Base-by-base conservation (phyloP, 2,888 invertebrate genomes). In the Neoaliturus tenellus region DNA sequence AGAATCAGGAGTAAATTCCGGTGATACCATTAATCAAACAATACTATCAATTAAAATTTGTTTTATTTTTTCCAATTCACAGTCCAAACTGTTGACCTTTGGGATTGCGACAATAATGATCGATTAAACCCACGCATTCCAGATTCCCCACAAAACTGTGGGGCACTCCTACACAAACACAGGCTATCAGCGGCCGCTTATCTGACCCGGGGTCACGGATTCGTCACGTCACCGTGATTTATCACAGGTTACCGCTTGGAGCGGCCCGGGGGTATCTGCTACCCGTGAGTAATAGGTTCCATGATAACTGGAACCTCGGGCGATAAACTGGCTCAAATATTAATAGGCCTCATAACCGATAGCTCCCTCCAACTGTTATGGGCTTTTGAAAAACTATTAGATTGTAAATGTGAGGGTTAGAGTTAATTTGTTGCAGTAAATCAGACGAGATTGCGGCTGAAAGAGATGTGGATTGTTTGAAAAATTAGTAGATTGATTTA, bases 191-290 rank as follows among this genome's bases (percentile, higher is more conserved):
- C 35, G 62, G 62, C 51, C 20, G 62, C 62, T 31, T 62, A 31
- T 31, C 62, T 75, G 48, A 48, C 75, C 75, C 31, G 75, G 48
- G 75, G 75, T 75, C 75, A 48, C 48, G 14, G 48, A 75, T 75
- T 28, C 41, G 75, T 75, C 75, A 75, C 23, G 75, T 75, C 48
- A 41, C 44, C 12, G 75, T 75, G 75, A 75, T 75, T 25, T 75
- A 75, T 75, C 44, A 35, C 75, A 28, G 75, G 75, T 41, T 44
- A 25, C 48, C 44, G 48, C 28, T 44, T 48, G 39, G 28, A 44
- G 44, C 39, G 8, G 75, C 75, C 75, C 75, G 48, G 17, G 75
- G 75, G 25, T 75, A 75, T 75, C 75, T n/a, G 71, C 71, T 62
- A 28, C 71, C 39, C 39, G 71, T 71, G 71, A 35, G 71, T 41